Evolutionary conservation across 1,140 invertebrate genomes (phyloP).

Genomic region (Bombus terrestris): DNA sequence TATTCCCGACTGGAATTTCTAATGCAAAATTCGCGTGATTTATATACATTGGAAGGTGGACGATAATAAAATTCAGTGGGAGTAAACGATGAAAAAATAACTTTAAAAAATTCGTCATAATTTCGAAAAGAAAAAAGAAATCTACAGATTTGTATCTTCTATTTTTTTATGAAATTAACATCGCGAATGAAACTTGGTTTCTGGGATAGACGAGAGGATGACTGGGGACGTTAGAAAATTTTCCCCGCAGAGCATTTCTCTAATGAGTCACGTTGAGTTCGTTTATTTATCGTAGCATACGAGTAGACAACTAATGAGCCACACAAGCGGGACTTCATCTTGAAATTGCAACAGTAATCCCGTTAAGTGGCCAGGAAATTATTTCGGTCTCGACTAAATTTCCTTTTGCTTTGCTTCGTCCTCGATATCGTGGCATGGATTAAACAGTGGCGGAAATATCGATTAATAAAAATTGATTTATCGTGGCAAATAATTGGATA

Average conservation of each 20-base stretch:
- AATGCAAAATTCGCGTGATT: constrained; percentile 25
- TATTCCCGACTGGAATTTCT: constrained; percentile 17
- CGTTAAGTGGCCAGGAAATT: constrained; percentile 39
- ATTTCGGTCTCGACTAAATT: constrained; percentile 30
- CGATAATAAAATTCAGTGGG: not conserved
- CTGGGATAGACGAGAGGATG: not conserved
- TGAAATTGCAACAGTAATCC: constrained; percentile 39
- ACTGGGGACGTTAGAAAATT: not conserved
- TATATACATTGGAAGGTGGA: not conserved
- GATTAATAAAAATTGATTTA: constrained; percentile 4
- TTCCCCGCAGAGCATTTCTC: not conserved
- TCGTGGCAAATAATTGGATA: too few relatives aligned
- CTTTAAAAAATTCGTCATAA: not conserved
- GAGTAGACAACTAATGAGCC: constrained; percentile 29
- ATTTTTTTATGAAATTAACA: too few relatives aligned
- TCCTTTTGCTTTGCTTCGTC: constrained; percentile 16
- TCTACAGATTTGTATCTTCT: too few relatives aligned
- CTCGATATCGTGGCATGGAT: constrained; percentile 19
- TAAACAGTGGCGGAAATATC: constrained; percentile 7
- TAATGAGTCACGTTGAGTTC: not conserved
- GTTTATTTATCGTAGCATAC: constrained; percentile 19
- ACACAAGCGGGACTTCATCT: constrained; percentile 21
- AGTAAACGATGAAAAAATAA: too few relatives aligned
- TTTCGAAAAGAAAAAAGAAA: not conserved
- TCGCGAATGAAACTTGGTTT: not conserved